phyloP scores from a whole-genome alignment of 2,888 invertebrate species.

The Oxycera nigricornis region DNA sequence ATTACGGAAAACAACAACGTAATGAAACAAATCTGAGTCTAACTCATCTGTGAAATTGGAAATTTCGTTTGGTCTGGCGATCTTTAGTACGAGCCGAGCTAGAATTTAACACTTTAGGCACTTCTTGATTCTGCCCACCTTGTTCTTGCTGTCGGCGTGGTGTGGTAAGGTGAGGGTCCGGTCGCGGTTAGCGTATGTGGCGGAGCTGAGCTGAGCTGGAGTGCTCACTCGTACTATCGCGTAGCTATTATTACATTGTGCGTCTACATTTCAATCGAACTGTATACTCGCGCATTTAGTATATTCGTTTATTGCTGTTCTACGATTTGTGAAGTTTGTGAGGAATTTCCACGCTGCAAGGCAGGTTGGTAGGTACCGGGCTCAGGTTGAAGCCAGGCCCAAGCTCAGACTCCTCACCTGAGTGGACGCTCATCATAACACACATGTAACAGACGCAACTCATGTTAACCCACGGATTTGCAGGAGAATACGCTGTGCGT shows the following conservation, averaged over 20 bases:
- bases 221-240: not conserved
- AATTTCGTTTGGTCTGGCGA: conserved; percentile 40
- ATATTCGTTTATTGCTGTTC: conserved; percentile 18
- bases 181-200: not conserved
- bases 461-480: conserved; percentile 33
- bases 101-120: conserved; percentile 30
- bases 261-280: conserved; percentile 16
- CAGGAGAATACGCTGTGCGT: conserved; percentile 21
- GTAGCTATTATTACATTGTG: conserved; percentile 11
- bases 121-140: conserved; percentile 28
- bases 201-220: conserved; percentile 1
- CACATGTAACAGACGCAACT: conserved; percentile 38
- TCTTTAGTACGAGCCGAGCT: conserved; percentile 9
- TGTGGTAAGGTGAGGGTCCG: not conserved
- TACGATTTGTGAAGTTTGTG: conserved; percentile 34
- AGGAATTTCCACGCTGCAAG: conserved; percentile 24
- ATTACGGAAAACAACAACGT: conserved; percentile 34
- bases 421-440: conserved; percentile 37
- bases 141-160: conserved; percentile 2
- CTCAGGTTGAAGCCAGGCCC: too few species aligned
- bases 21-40: conserved; percentile 42
- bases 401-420: conserved; percentile 30
- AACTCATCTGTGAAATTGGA: conserved; percentile 47
- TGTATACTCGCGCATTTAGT: not conserved
- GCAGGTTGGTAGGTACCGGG: not conserved